Percentiles rank a stretch among this genome's conserved stretches.
Evolutionary conservation across 2,888 invertebrate species (phyloP).

Genomic region (Drosophila emarginata): DNA sequence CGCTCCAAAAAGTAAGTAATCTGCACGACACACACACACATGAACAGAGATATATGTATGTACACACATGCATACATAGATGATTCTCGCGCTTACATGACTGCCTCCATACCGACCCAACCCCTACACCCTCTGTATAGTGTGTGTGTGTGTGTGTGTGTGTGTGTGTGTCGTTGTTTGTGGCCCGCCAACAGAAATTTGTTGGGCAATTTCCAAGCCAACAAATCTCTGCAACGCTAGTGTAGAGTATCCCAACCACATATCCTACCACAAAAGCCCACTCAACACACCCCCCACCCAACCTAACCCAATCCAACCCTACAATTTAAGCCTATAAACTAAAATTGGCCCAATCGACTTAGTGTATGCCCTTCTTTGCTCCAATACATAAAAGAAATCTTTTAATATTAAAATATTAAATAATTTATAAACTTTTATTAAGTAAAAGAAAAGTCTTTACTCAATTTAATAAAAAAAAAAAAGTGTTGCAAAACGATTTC

Average conservation of each 20-base stretch:
- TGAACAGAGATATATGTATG: constrained; percentile 11
- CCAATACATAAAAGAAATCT: too few species aligned
- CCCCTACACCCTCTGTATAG: not conserved
- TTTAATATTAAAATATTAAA: too few species aligned
- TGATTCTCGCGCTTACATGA: constrained; percentile 61
- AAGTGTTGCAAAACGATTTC: not conserved
- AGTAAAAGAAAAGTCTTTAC: too few species aligned
- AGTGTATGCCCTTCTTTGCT: too few species aligned
- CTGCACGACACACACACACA: constrained; percentile 51
- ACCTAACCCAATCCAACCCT: not conserved
- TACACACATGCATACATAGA: constrained; percentile 61
- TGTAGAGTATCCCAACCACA: constrained; percentile 14
- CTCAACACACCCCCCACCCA: constrained; percentile 3
- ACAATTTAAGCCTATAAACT: too few species aligned
- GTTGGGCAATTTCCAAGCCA: constrained; percentile 79
- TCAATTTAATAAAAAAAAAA: not conserved
- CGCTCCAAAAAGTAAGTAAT: constrained; percentile 75
- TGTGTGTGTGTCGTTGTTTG: constrained; percentile 59
- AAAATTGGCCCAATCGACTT: too few species aligned
- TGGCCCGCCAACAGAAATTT: constrained; percentile 75
- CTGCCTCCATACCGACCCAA: not conserved
- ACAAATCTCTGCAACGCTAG: constrained; percentile 71
- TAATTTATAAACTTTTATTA: too few species aligned
- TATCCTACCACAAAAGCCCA: not conserved
- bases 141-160: constrained; percentile 27